Base-by-base conservation (phyloP, 2,888 invertebrate genomes). In the Octodonta nipae region DNA sequence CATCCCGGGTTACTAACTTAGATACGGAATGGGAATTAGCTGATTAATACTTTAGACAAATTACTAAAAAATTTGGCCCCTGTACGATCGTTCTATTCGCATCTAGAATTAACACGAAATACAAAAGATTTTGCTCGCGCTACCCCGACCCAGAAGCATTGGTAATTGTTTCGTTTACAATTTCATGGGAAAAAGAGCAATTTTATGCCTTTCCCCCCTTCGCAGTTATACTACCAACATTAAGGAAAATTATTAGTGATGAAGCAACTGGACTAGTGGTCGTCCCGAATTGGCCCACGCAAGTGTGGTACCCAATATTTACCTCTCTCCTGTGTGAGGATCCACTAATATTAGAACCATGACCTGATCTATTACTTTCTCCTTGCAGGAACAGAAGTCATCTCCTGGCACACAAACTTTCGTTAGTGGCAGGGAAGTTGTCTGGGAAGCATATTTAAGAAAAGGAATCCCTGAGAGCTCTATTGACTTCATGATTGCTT, bases 201-300 rank as follows among this genome's bases (percentile, higher is more conserved):
- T 44, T 40, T 30, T 42, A 42, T 33, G 40, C 44, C 6, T 42
- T 42, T 37, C 41, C 36, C 4, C 40, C 44, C 2, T 44, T 42
- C 36, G 6, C 31, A 3, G 16, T 43, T 2, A 36, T 32, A 3
- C 26, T 24, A 11, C 26, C 26, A 29, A 12, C 12, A 1, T 10
- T 32, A 6, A 28, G 32, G 7, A 35, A 35, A 15, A 35, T 35
- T 13, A 32, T 32, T 25, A 13, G 20, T 5, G 32, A 35, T 8
- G 15, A 32, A 13, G 35, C 32, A 10, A 22, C 13, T 5, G 32
- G 28, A 3, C 27, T 35, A 14, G 15, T 7, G 11, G 13, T 28
- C 4, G n/a, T 28, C n/a, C 34, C 34, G 5, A 10, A 15, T 8
- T 34, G 34, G 34, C 22, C 33, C 6, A 10, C 33, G 4, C 28